A percentile compares a stretch with the other conserved stretches of the same genome.
Evolutionary conservation across 2,797 vertebrate species (phyloP).

Genomic region (Mus caroli): DNA sequence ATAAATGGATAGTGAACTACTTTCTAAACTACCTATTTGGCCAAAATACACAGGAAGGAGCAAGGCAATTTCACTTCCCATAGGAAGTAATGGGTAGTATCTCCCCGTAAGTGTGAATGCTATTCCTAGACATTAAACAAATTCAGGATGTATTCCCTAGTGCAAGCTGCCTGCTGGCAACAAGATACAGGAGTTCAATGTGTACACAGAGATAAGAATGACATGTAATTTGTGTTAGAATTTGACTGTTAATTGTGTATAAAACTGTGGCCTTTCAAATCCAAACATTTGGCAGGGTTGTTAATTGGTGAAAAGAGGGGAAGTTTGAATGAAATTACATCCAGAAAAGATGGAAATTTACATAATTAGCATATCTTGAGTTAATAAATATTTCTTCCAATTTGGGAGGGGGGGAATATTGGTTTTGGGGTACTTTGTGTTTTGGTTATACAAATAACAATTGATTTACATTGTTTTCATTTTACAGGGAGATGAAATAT

Average conservation of each 20-base stretch:
- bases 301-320: slow-evolving; percentile 83
- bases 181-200: slow-evolving; percentile 90
- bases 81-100: slow-evolving; percentile 40
- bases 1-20: slow-evolving; percentile 14
- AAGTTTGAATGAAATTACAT: slow-evolving; percentile 78
- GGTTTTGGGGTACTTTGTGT: background rate
- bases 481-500: slow-evolving; percentile 27
- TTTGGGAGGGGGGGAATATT: background rate
- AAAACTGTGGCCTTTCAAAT: slow-evolving; percentile 85
- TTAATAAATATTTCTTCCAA: slow-evolving; percentile 71
- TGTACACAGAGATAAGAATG: slow-evolving; percentile 91
- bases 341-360: slow-evolving; percentile 75
- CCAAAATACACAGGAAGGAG: background rate
- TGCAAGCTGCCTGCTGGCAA: slow-evolving; percentile 88
- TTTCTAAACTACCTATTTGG: slow-evolving; percentile 59
- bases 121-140: slow-evolving; percentile 84
- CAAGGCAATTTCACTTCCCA: slow-evolving; percentile 45
- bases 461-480: slow-evolving; percentile 59
- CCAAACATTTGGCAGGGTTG: slow-evolving; percentile 79
- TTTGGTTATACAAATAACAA: background rate
- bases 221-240: slow-evolving; percentile 89
- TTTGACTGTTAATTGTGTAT: slow-evolving; percentile 89
- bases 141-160: slow-evolving; percentile 88
- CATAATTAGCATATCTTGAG: slow-evolving; percentile 64
- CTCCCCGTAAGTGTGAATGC: slow-evolving; percentile 78